These are phyloP conservation scores for Coryphaenoides rupestris DNA, from an alignment of 2,113 vertebrate genomes.

Conservation along the genomic window DNA sequence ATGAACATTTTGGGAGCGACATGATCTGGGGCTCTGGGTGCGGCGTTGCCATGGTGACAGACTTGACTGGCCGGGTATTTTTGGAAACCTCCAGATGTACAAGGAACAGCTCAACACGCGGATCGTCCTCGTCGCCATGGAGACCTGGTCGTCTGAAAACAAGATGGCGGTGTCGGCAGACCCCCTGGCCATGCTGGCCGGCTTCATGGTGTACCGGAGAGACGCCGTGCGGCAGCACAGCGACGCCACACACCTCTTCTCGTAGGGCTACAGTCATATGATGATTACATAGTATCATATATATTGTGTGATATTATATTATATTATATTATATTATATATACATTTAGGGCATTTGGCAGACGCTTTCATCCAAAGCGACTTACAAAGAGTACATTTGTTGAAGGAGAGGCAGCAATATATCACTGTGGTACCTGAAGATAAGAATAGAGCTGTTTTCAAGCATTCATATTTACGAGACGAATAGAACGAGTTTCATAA, in stretches of 20 bases:
- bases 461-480: no score
- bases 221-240: constrained; percentile 81
- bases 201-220: constrained; percentile 87
- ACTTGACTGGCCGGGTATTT: constrained; percentile 26
- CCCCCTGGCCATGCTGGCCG: constrained; percentile 81
- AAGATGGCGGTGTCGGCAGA: constrained; percentile 82
- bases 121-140: constrained; percentile 96
- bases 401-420: no score
- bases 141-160: constrained; percentile 88
- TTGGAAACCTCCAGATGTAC: constrained; percentile 77
- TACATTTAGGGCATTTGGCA: no score
- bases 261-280: constrained; percentile 72
- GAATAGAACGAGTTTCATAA: no score
- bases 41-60: background rate
- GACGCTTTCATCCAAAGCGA: no score
- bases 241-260: constrained; percentile 89
- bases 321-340: no score
- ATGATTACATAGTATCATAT: no score
- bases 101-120: constrained; percentile 94
- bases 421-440: no score
- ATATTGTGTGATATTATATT: no score
- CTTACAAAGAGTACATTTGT: no score
- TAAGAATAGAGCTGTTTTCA: no score
- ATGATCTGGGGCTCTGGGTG: background rate
- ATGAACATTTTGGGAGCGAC: background rate